Conservation (phyloP, 2,797 vertebrate species). For the Poecile montanus region DNA sequence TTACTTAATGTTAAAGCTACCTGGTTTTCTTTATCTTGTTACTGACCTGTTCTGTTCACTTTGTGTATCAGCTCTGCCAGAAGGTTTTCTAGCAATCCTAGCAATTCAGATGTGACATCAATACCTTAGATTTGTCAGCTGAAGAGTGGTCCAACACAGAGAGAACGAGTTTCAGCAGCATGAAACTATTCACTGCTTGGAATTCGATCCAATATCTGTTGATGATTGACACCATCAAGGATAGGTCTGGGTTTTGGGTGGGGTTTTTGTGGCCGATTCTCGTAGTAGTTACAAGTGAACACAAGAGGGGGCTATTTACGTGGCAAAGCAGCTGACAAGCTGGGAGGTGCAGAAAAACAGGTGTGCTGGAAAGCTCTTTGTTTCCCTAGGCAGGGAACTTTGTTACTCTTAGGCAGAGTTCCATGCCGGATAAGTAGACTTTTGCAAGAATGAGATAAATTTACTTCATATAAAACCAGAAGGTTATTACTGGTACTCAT, state of each 20-base stretch:
- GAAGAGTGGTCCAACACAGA: neutral
- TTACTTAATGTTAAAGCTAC: neutral
- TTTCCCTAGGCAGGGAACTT: neutral
- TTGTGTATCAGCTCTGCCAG: neutral
- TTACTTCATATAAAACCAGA: neutral
- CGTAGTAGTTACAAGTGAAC: neutral
- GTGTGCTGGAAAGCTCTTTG: neutral
- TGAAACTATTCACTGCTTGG: neutral
- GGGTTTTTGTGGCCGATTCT: neutral
- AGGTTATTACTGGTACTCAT: neutral
- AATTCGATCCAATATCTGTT: neutral
- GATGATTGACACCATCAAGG: neutral
- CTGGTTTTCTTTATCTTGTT: neutral
- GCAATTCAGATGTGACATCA: neutral
- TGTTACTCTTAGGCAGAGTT: neutral
- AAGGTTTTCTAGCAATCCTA: neutral
- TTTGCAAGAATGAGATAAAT: neutral
- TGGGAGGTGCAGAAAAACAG: neutral
- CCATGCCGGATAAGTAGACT: neutral
- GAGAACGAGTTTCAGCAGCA: neutral
- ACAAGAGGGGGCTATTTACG: constrained; percentile 6
- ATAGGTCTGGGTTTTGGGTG: neutral
- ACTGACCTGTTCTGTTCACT: neutral
- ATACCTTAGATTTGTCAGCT: neutral
- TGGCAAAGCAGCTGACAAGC: neutral